A percentile compares a stretch with the other conserved stretches of the same genome.
Conservation (phyloP, 1,140 invertebrate genomes). For the Ptiloglossa arizonensis region DNA sequence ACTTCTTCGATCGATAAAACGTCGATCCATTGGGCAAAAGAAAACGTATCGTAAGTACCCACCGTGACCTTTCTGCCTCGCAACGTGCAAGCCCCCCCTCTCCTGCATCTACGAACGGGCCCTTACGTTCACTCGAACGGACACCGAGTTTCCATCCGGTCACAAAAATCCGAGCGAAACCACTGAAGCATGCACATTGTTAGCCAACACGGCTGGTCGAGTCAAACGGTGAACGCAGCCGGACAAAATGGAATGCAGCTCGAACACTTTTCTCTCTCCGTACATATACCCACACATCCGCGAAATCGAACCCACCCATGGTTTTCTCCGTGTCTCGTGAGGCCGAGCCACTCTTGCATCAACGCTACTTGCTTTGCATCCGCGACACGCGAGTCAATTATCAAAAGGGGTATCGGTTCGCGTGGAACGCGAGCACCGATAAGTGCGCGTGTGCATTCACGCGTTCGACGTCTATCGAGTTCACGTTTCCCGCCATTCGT, state of each 20-base stretch:
- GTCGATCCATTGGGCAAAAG: background rate
- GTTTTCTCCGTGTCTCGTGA: background rate
- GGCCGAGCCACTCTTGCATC: background rate
- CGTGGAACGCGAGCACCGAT: conserved; percentile 16
- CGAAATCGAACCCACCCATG: background rate
- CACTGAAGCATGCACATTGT: conserved; percentile 70
- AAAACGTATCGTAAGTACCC: conserved; percentile 21
- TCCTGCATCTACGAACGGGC: conserved; percentile 14
- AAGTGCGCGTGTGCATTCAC: background rate
- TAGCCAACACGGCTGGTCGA: conserved; percentile 40
- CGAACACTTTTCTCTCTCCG: conserved; percentile 8
- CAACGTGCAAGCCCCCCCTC: background rate
- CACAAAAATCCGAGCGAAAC: conserved; percentile 62
- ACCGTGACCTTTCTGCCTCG: conserved; percentile 54
- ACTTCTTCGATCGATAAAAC: conserved; percentile 40
- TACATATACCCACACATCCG: background rate
- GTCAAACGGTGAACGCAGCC: conserved; percentile 5
- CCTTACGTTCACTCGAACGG: conserved; percentile 58
- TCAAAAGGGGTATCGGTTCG: background rate
- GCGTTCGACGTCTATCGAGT: background rate
- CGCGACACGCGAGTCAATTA: too few relatives aligned
- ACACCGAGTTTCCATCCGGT: conserved; percentile 32
- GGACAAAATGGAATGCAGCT: conserved; percentile 47
- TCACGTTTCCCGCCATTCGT: too few relatives aligned
- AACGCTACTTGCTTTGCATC: conserved; percentile 20